Evolutionary conservation across 2,888 invertebrate genomes (phyloP), one percentile per base, ranked within the genome.

Genomic region (Axea sp.): DNA sequence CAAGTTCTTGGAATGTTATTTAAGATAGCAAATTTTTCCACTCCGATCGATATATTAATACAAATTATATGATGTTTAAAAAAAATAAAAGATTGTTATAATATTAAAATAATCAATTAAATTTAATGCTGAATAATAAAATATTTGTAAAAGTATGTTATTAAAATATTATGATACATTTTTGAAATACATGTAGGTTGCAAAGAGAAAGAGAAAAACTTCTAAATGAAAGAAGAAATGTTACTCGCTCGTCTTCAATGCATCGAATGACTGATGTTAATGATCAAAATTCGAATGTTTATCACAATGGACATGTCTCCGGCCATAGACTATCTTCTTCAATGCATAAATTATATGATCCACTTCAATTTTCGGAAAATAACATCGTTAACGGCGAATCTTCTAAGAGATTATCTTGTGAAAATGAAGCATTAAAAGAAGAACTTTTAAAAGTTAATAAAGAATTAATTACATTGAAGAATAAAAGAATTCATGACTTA

Each of bases 401-500:
- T 5, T 90, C 89, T 37, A 91, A 89, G 78, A 88, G 83, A 74
- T 83, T 89, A 35, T 87, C 85, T 79, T 89, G 88, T 68, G 91
- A 90, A 88, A 91, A 90, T 73, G 90, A 87, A 78, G 89, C 89
- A 31, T 81, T 92, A 37, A 88, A 91, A 11, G 92, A 93, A 77
- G 93, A 93, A 77, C 88, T 94, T 37, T 92, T 91, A 82, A 89
- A 92, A 57, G 91, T 94, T 15, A 94, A 94, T 81, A 92, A 92
- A 72, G 95, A 95, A 82, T 93, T 93, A 80, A 92, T 93, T 85
- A 88, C 91, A 69, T 86, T 95, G 78, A 94, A 95, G 84, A 92
- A 92, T 78, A 95, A 95, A 84, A 90, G 95, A 53, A 89, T 95
- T 79, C 93, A 94, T 85, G 95, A 95, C 88, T 93, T 95, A 87